Evolutionary conservation across 2,797 vertebrate species (phyloP).

Genomic region (Sebastolobus altivelis): DNA sequence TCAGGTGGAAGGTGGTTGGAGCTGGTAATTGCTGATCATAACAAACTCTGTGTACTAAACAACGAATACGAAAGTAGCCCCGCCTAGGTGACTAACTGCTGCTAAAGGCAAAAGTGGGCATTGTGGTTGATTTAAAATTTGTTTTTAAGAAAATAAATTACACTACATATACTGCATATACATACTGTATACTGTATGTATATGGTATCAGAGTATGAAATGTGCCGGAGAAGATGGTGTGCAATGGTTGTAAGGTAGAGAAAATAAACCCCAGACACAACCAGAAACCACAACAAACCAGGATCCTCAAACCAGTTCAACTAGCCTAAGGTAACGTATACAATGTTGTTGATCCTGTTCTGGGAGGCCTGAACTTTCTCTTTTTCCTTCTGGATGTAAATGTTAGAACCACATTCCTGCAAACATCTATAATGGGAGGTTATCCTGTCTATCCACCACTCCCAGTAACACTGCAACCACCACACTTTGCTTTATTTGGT

Average conservation of each 20-base stretch:
- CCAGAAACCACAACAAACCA: not conserved
- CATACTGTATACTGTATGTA: too few species aligned
- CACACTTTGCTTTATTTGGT: not conserved
- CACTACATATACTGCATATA: too few species aligned
- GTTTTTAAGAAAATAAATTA: not conserved
- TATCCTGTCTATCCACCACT: not conserved
- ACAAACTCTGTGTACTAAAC: not conserved
- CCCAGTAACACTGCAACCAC: not conserved
- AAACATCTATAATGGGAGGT: not conserved
- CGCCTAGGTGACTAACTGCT: not conserved
- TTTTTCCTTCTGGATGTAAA: not conserved
- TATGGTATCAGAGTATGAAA: not conserved
- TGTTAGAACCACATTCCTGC: not conserved
- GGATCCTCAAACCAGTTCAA: not conserved
- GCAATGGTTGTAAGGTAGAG: not conserved
- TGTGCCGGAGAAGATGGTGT: not conserved
- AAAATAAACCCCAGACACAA: not conserved
- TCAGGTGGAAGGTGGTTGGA: not conserved
- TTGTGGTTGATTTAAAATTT: not conserved
- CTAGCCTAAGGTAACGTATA: not conserved
- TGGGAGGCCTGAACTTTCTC: not conserved
- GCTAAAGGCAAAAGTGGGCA: not conserved
- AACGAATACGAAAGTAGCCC: too few species aligned
- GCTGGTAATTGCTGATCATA: not conserved
- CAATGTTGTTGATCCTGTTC: constrained; percentile 11